Conservation (phyloP, 2,888 invertebrate genomes). For the Drymonia ruficornis region DNA sequence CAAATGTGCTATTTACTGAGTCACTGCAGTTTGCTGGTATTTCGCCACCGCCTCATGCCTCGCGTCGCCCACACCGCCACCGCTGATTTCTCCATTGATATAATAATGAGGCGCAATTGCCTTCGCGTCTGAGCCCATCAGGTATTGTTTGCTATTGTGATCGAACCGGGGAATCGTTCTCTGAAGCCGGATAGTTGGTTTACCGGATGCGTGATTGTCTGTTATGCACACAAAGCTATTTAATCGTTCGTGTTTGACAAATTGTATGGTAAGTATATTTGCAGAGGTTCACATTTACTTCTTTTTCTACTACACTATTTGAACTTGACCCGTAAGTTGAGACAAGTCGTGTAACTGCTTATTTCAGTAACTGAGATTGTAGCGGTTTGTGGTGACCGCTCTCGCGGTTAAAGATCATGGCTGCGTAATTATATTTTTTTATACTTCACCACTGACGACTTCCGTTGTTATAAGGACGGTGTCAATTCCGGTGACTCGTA, state of each 20-base stretch:
- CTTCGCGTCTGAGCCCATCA: conserved; percentile 55
- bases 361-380: conserved; percentile 32
- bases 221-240: conserved; percentile 31
- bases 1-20: conserved; percentile 57
- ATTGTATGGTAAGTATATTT: not conserved
- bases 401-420: conserved; percentile 35
- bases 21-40: conserved; percentile 61
- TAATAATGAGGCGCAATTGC: conserved; percentile 66
- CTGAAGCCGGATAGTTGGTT: conserved; percentile 47
- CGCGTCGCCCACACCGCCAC: conserved; percentile 63
- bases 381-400: conserved; percentile 32
- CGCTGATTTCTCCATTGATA: conserved; percentile 77
- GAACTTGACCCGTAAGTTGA: conserved; percentile 42
- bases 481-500: conserved; percentile 53
- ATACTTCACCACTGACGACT: conserved; percentile 40
- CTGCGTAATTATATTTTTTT: conserved; percentile 29
- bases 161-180: conserved; percentile 65
- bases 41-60: conserved; percentile 57
- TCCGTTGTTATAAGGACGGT: conserved; percentile 58
- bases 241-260: conserved; percentile 20
- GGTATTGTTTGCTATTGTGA: conserved; percentile 73
- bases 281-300: not conserved
- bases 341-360: conserved; percentile 30
- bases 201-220: conserved; percentile 44
- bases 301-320: conserved; percentile 13